Base-by-base conservation (phyloP, 2,113 vertebrate species). In the Oncorhynchus tshawytscha region DNA sequence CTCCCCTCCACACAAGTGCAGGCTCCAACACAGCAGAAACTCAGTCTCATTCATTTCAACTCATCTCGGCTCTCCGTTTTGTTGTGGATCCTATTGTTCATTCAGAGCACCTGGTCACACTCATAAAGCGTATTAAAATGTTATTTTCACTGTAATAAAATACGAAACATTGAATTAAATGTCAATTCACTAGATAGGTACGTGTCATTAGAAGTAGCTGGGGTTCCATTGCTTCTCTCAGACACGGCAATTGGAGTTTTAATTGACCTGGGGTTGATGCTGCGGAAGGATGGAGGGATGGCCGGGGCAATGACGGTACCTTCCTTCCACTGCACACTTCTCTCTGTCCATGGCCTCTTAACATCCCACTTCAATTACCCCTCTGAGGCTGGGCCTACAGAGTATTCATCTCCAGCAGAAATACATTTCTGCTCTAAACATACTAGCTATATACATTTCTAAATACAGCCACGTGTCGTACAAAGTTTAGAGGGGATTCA, bases 151-250 rank as follows among this genome's bases (percentile, higher is more conserved):
- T 25, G 54, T 70, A 34, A 0, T 82, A 73, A 82, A 84, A 85
- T 48, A 12, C 65, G 75, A 31, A 18, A 73, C 62, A 75, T 83
- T 87, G 73, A 88, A 87, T 90, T 75, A 67, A 87, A 87, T 82
- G 74, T 62, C 74, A 78, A 68, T 79, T 79, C 59, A 79, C 60
- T 78, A 68, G 78, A 78, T 49, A 77, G 66, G 70, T 83, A 66
- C 39, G 2, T 20, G 64, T 64, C 39, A 62, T 78, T 83, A 62
- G 24, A 72, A 78, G 70, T 45, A 73, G 76, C 78, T 54, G 65
- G 65, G 15, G 16, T 39, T 73, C 34, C 4, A 77, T 65, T 75
- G 29, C 75, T 2, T 83, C 76, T 76, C 71, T 71, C 71, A 70
- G 68, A 54, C 60, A 57, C 60, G 72, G 73, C 86, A 87, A 89